A percentile compares a stretch with the other conserved stretches of the same genome.
phyloP scores from a whole-genome alignment of 2,797 vertebrate species.

The Limosa lapponica region DNA sequence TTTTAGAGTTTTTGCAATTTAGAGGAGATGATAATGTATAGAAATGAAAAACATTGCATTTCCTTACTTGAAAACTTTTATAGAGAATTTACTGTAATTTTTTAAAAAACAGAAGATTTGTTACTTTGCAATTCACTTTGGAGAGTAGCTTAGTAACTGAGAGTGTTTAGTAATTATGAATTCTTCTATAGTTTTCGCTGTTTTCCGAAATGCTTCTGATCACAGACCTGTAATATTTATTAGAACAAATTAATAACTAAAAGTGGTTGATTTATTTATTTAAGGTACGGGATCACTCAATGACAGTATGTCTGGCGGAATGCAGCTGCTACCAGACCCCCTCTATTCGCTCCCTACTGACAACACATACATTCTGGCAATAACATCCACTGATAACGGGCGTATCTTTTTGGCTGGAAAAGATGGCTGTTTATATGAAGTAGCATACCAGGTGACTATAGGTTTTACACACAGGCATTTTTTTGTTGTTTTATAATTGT shows the following conservation, averaged over 20 bases:
- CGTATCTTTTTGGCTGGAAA: slow-evolving; percentile 97
- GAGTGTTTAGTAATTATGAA: neutral
- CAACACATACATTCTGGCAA: slow-evolving; percentile 92
- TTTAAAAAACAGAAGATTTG: neutral
- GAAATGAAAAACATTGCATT: neutral
- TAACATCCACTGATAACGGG: slow-evolving; percentile 90
- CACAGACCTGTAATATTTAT: neutral
- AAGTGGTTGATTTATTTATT: neutral
- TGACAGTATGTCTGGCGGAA: slow-evolving; percentile 93
- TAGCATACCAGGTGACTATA: slow-evolving; percentile 87
- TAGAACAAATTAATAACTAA: neutral
- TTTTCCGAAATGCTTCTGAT: neutral
- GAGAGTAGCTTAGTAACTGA: neutral
- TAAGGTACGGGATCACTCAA: slow-evolving; percentile 82
- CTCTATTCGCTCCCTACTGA: slow-evolving; percentile 97
- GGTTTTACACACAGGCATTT: neutral
- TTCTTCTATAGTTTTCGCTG: neutral
- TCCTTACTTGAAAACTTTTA: neutral
- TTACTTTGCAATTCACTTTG: neutral
- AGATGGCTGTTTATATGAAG: slow-evolving; percentile 97
- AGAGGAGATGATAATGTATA: neutral
- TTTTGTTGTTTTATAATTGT: too few species aligned
- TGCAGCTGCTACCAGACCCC: slow-evolving; percentile 95
- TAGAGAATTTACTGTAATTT: neutral
- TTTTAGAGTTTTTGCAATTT: neutral